A percentile compares a stretch with the other conserved stretches of the same genome.
Evolutionary conservation across 2,113 vertebrate species (phyloP).

Genomic region (Pleuronectes platessa): DNA sequence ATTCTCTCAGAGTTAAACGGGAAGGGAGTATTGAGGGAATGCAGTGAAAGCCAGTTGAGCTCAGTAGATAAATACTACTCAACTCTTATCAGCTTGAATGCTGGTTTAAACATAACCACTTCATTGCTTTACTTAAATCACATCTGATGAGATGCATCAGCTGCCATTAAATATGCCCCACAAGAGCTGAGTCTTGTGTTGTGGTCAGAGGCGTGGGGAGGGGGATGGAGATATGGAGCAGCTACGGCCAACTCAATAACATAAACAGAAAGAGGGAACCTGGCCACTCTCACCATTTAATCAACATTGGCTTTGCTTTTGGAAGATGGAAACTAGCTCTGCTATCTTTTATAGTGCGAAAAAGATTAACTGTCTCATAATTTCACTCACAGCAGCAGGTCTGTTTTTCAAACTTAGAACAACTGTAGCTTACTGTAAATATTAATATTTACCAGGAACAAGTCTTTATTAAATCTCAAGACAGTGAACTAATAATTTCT

Average conservation of each 20-base stretch:
- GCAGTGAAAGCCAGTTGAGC: not conserved
- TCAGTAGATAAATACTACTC: not conserved
- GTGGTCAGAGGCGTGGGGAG: not conserved
- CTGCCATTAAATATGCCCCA: not conserved
- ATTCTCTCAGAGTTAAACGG: conserved; percentile 10
- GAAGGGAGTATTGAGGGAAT: not conserved
- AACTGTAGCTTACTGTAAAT: conserved; percentile 21
- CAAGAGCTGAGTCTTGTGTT: not conserved
- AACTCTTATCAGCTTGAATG: not conserved
- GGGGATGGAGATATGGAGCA: conserved; percentile 23
- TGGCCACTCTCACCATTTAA: conserved; percentile 36
- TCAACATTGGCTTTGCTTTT: conserved; percentile 47
- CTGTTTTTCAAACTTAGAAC: conserved; percentile 3
- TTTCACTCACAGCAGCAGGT: conserved; percentile 19
- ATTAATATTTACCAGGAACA: conserved; percentile 25
- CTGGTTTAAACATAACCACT: not conserved
- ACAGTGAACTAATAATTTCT: not conserved
- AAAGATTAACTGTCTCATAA: conserved; percentile 49
- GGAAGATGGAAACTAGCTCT: conserved; percentile 41
- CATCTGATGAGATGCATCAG: not conserved
- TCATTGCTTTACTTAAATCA: not conserved
- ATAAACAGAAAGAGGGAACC: conserved; percentile 29
- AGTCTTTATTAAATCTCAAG: conserved; percentile 19
- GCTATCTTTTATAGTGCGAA: conserved; percentile 40
- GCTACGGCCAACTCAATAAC: conserved; percentile 31